A percentile compares a stretch with the other conserved stretches of the same genome.
Conservation (phyloP, 2,797 vertebrate genomes). For the Coregonus ussuriensis region DNA sequence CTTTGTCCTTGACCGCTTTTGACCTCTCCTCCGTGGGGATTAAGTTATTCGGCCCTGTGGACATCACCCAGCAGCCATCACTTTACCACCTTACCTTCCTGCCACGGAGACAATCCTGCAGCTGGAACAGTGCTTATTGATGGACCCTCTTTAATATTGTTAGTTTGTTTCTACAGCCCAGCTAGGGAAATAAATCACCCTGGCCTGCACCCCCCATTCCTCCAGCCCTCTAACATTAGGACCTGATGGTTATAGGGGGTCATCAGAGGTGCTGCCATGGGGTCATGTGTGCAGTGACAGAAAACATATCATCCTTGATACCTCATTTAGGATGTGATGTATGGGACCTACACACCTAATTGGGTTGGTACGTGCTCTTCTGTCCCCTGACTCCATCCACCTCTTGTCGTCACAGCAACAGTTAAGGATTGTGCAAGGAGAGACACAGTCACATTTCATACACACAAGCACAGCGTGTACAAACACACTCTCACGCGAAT, state of each 20-base stretch:
- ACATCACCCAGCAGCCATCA: too few species aligned
- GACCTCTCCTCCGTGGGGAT: slow-evolving; percentile 34
- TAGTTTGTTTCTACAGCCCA: slow-evolving; percentile 53
- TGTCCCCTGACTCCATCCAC: slow-evolving; percentile 29
- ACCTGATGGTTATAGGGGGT: slow-evolving; percentile 44
- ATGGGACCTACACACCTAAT: slow-evolving; percentile 25
- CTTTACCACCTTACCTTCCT: slow-evolving; percentile 38
- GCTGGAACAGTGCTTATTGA: slow-evolving; percentile 56
- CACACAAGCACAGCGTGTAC: not conserved
- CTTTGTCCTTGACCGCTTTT: slow-evolving; percentile 66
- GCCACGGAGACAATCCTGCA: slow-evolving; percentile 46
- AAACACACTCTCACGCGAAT: too few species aligned
- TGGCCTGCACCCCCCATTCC: slow-evolving; percentile 3
- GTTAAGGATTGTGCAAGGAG: slow-evolving; percentile 14
- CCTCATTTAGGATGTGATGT: too few species aligned
- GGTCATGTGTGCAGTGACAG: slow-evolving; percentile 38
- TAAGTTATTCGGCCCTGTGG: slow-evolving; percentile 64
- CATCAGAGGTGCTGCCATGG: slow-evolving; percentile 33
- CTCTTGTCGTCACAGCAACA: slow-evolving; percentile 19
- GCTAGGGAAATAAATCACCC: slow-evolving; percentile 60
- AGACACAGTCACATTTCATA: not conserved
- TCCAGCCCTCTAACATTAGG: not conserved
- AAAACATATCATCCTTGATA: slow-evolving; percentile 20
- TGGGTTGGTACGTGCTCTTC: slow-evolving; percentile 23
- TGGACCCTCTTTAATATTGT: slow-evolving; percentile 67